These are phyloP conservation scores for Dioctria linearis DNA, from an alignment of 2,888 invertebrate genomes.

Conservation along the genomic window DNA sequence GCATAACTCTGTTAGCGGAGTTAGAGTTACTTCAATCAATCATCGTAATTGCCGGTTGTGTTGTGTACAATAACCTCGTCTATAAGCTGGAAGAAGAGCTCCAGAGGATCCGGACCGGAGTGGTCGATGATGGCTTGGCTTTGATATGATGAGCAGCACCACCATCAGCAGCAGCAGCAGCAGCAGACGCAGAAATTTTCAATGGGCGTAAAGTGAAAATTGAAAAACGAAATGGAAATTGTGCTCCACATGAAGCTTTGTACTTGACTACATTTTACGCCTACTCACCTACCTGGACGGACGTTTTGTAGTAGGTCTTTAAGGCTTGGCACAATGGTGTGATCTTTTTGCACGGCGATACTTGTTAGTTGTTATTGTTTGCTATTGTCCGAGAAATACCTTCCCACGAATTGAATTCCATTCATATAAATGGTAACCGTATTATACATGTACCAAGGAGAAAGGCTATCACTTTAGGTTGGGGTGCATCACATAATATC, in stretches of 20 bases:
- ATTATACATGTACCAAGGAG: neutral
- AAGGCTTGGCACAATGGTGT: slow-evolving; percentile 9
- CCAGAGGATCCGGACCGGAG: too few relatives aligned
- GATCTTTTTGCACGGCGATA: slow-evolving; percentile 2
- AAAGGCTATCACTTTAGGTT: slow-evolving; percentile 38
- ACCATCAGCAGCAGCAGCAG: neutral
- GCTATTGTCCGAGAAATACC: slow-evolving; percentile 31
- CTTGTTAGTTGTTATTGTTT: neutral
- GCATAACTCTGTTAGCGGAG: slow-evolving; percentile 46
- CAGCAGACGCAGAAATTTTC: neutral
- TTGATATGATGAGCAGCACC: too few relatives aligned
- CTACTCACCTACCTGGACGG: neutral
- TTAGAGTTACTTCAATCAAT: slow-evolving; percentile 49
- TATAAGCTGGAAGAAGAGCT: neutral
- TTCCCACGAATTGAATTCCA: slow-evolving; percentile 38
- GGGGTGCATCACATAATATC: neutral
- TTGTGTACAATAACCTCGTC: slow-evolving; percentile 28
- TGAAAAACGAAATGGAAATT: slow-evolving; percentile 41
- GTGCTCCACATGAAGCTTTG: slow-evolving; percentile 33
- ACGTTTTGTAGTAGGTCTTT: slow-evolving; percentile 20
- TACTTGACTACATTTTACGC: slow-evolving; percentile 28
- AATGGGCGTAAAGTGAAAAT: slow-evolving; percentile 13
- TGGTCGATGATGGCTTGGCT: too few relatives aligned
- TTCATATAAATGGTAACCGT: slow-evolving; percentile 5
- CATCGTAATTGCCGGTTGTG: slow-evolving; percentile 49